These are phyloP conservation scores for Leptopilina syphax DNA, from an alignment of 2,888 invertebrate genomes.

Conservation along the genomic window DNA sequence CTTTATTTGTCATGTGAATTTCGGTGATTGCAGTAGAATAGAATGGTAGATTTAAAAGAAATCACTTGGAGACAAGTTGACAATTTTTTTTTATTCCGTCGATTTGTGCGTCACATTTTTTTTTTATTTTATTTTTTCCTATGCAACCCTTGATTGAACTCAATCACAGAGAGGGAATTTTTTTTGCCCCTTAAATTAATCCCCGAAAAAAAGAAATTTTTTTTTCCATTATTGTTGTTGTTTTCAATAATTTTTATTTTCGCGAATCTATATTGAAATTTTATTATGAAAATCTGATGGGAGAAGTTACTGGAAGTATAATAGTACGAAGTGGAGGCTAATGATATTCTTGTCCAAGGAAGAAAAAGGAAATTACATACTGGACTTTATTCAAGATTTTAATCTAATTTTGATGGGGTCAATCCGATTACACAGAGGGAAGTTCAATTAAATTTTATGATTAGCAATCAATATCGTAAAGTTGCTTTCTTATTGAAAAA, in stretches of 20 bases:
- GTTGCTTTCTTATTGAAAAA: background rate
- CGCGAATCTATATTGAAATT: too few species aligned
- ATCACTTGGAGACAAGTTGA: constrained; percentile 12
- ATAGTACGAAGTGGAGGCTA: background rate
- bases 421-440: background rate
- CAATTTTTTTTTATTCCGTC: background rate
- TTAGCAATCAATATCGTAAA: constrained; percentile 22
- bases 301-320: background rate
- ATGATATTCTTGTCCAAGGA: background rate
- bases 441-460: background rate
- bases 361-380: constrained; percentile 1
- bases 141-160: too few species aligned
- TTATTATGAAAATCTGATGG: background rate
- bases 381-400: background rate
- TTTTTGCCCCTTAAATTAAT: too few species aligned
- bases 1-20: constrained; percentile 1
- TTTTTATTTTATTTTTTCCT: background rate
- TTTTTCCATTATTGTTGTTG: too few species aligned
- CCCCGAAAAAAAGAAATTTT: too few species aligned
- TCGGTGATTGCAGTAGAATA: background rate
- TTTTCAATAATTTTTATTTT: too few species aligned
- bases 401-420: background rate
- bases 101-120: background rate
- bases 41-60: background rate
- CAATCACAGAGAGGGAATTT: too few species aligned